A percentile compares a stretch with the other conserved stretches of the same genome.
These are phyloP conservation scores for Pollachius pollachius DNA, from an alignment of 2,113 vertebrate species.

Conservation along the genomic window DNA sequence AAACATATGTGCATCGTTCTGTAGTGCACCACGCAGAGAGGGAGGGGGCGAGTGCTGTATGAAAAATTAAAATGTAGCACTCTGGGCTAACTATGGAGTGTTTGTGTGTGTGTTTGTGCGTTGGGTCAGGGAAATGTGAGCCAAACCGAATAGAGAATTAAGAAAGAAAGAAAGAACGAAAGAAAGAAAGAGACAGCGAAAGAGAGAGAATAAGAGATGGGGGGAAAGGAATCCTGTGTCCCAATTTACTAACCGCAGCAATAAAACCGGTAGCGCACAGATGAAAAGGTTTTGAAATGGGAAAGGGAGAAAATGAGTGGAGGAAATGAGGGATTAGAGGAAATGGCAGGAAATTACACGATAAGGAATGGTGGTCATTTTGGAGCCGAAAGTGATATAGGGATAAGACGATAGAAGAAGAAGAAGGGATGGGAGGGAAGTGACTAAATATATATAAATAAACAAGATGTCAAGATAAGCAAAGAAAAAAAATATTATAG, in stretches of 20 bases:
- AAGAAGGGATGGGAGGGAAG: slow-evolving; percentile 1
- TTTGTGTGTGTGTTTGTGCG: not conserved
- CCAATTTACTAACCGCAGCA: slow-evolving; percentile 33
- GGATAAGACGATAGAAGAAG: slow-evolving; percentile 27
- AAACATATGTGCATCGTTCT: too few relatives aligned
- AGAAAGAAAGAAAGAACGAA: not conserved
- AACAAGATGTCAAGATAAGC: too few relatives aligned
- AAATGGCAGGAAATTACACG: slow-evolving; percentile 4
- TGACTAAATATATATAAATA: not conserved
- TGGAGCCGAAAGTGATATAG: slow-evolving; percentile 46
- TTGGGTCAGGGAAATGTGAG: not conserved
- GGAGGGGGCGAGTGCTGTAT: not conserved
- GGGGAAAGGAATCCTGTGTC: slow-evolving; percentile 11
- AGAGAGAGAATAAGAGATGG: slow-evolving; percentile 3
- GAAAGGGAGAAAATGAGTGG: slow-evolving; percentile 32
- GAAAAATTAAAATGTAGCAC: not conserved
- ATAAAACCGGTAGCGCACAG: slow-evolving; percentile 34
- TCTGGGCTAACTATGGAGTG: not conserved
- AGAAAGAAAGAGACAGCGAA: not conserved
- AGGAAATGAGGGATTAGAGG: slow-evolving; percentile 52
- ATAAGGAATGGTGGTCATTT: slow-evolving; percentile 32
- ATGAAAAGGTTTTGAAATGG: slow-evolving; percentile 40
- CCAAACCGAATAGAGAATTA: not conserved
- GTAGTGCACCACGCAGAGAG: too few relatives aligned
- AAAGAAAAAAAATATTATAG: not conserved